These are phyloP conservation scores for Hydrolagus colliei DNA, from an alignment of 2,797 vertebrate genomes.

Conservation along the genomic window DNA sequence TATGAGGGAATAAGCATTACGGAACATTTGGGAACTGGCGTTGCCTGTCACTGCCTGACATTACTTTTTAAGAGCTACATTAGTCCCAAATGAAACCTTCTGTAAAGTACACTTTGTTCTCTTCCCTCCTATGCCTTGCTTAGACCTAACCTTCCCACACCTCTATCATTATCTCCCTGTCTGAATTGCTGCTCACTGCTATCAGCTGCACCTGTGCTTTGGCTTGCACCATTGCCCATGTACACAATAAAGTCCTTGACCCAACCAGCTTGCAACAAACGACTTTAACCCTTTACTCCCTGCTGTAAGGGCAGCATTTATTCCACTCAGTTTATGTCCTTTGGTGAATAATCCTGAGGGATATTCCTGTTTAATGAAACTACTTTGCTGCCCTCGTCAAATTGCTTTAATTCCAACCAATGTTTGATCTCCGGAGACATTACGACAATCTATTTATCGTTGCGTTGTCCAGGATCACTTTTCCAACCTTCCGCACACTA, in stretches of 20 bases:
- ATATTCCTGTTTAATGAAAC: not conserved
- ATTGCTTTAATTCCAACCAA: not conserved
- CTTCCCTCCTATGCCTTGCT: not conserved
- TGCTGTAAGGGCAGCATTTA: not conserved
- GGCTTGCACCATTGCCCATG: not conserved
- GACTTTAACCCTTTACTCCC: constrained; percentile 20
- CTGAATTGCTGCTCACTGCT: not conserved
- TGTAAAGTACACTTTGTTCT: not conserved
- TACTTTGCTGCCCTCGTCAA: not conserved
- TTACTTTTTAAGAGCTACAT: not conserved
- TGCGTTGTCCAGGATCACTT: not conserved
- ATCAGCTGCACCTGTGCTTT: constrained; percentile 19
- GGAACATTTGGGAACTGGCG: no score
- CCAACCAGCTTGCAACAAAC: not conserved
- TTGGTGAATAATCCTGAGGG: not conserved
- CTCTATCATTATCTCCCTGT: constrained; percentile 13
- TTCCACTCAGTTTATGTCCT: not conserved
- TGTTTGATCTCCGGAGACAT: not conserved
- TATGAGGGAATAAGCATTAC: not conserved
- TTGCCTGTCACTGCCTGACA: no score
- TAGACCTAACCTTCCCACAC: not conserved
- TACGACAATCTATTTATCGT: not conserved
- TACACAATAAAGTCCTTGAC: constrained; percentile 25
- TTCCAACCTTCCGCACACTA: not conserved
- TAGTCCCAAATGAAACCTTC: not conserved